phyloP scores from a whole-genome alignment of 2,113 vertebrate species.

The Stictonetta naevosa region DNA sequence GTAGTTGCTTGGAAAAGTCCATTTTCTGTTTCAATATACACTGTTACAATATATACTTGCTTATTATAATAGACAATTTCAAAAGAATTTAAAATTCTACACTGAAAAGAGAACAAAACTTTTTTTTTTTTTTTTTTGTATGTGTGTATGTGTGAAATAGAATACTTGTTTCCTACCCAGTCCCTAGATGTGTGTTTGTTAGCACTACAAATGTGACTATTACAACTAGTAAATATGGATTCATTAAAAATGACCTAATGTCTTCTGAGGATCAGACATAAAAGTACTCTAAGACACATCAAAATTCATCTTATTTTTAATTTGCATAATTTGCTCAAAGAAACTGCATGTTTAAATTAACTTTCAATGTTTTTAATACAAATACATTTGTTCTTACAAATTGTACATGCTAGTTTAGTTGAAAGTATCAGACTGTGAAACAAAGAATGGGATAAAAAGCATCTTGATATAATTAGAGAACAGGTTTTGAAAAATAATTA shows the following conservation, averaged over 20 bases:
- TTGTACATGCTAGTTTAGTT: neutral
- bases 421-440: conserved; percentile 32
- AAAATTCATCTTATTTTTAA: conserved; percentile 1
- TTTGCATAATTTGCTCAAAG: neutral
- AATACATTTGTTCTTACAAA: conserved; percentile 33
- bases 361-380: neutral
- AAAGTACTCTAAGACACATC: neutral
- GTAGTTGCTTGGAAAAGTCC: neutral
- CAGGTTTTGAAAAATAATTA: conserved; percentile 66
- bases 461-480: conserved; percentile 23
- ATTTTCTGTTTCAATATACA: neutral
- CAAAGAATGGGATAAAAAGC: neutral
- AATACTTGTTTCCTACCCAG: neutral
- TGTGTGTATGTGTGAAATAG: neutral
- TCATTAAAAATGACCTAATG: neutral
- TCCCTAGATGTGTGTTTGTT: neutral
- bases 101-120: neutral
- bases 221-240: neutral
- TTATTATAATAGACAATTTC: neutral
- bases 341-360: conserved; percentile 16
- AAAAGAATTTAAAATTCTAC: neutral
- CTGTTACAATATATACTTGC: too few relatives aligned
- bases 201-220: neutral
- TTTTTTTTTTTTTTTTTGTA: neutral
- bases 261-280: neutral